Evolutionary conservation across 2,113 vertebrate species (phyloP).

Genomic region (Peromyscus polionotus): DNA sequence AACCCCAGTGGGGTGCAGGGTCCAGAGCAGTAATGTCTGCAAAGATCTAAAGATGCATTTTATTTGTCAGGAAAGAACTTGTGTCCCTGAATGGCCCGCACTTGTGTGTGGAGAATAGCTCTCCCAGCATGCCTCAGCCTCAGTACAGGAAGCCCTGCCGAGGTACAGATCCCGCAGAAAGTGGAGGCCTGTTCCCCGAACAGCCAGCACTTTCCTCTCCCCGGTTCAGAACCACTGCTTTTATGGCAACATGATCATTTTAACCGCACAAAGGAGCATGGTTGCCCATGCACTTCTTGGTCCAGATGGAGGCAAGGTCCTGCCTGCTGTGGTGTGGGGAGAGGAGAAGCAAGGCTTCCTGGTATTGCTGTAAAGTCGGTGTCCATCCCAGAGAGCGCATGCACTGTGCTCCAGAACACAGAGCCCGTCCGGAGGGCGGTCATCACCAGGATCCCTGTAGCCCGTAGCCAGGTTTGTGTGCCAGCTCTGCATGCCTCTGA

Average conservation of each 20-base stretch:
- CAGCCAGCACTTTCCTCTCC: slow-evolving; percentile 66
- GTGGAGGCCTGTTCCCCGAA: slow-evolving; percentile 76
- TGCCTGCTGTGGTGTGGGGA: slow-evolving; percentile 21
- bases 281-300: slow-evolving; percentile 64
- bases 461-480: neutral
- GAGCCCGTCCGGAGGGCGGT: neutral
- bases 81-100: slow-evolving; percentile 80
- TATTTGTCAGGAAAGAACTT: slow-evolving; percentile 79
- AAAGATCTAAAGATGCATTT: slow-evolving; percentile 83
- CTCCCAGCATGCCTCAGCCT: slow-evolving; percentile 80
- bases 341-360: slow-evolving; percentile 15
- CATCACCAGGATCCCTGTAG: neutral
- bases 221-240: slow-evolving; percentile 63
- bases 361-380: neutral
- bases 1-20: slow-evolving; percentile 83
- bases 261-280: slow-evolving; percentile 77
- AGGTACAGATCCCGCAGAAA: slow-evolving; percentile 79
- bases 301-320: slow-evolving; percentile 49
- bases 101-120: slow-evolving; percentile 78
- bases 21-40: slow-evolving; percentile 78
- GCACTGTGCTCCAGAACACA: neutral
- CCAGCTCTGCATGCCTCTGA: rapidly evolving
- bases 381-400: neutral
- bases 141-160: slow-evolving; percentile 82
- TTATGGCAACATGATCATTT: slow-evolving; percentile 77